Base-by-base conservation (phyloP, 2,113 vertebrate species). In the Girardinichthys multiradiatus region DNA sequence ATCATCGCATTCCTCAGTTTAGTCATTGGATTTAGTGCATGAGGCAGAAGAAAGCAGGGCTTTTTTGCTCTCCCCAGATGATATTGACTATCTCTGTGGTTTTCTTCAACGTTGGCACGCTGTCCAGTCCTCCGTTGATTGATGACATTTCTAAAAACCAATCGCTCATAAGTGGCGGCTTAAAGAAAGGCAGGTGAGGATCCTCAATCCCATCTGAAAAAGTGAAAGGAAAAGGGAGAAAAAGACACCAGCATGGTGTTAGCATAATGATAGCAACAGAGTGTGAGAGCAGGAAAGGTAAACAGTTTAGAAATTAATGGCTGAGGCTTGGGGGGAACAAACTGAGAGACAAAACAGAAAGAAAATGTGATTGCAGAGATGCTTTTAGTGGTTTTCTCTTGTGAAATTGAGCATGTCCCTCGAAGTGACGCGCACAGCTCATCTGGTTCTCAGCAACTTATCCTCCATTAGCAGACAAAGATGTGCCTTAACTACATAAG, bases 301-400 rank as follows among this genome's bases (percentile, higher is more conserved):
- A 90, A 89, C 80, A 74, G 86, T 87, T 90, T 83, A 54, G 69
- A 87, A n/a, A 86, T 82, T 87, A 92, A 84, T 81, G 74, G 70
- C 62, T 11, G 62, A 81, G 72, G 83, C 86, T 85, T 65, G 31
- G 45, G 60, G 70, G 76, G 61, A 59, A 74, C 69, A 66, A 51
- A 74, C 70, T 42, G 24, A 17, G 29, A 29, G 27, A 58, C 31
- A 72, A 26, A 11, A 57, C 14, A 14, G 10, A 37, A 11, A 35
- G 72, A 74, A 57, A 62, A 82, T 78, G 76, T 72, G 78, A 87
- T 77, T 74, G 72, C 77, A 69, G 76, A 61, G 72, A 85, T 61
- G 82, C 82, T 80, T 84, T 91, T 83, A 85, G 75, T 33, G 62
- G 42, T 64, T 65, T 79, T 86, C 62, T 77, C n/a, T 64, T 66